phyloP scores from a whole-genome alignment of 2,797 vertebrate species.

The Mycteria americana region DNA sequence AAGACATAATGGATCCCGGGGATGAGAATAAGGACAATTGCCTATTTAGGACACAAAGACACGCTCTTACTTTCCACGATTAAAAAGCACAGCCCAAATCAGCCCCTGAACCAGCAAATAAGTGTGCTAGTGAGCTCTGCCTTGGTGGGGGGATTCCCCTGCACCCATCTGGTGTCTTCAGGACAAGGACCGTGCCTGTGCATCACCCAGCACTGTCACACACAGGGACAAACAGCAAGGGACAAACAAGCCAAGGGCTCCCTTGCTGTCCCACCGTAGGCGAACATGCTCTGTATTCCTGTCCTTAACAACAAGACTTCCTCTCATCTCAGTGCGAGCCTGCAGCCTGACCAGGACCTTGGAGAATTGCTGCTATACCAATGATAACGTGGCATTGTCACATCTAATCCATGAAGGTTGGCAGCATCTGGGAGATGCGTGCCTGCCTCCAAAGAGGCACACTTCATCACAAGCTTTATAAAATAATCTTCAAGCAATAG shows the following conservation, averaged over 20 bases:
- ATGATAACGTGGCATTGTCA: background rate
- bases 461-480: background rate
- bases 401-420: background rate
- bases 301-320: background rate
- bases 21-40: conserved; percentile 32
- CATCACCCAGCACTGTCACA: background rate
- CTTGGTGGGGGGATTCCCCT: background rate
- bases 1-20: conserved; percentile 39
- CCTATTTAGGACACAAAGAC: conserved; percentile 48
- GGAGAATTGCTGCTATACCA: background rate
- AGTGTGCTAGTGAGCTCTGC: background rate
- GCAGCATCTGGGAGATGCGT: rapidly evolving
- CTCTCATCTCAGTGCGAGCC: background rate
- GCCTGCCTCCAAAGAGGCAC: background rate
- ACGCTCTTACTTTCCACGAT: background rate
- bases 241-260: background rate
- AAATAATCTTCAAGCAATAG: background rate
- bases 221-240: background rate
- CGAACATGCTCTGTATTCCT: rapidly evolving
- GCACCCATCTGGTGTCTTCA: background rate
- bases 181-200: background rate
- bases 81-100: background rate
- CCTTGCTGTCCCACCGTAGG: background rate
- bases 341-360: background rate
- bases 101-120: background rate